Evolutionary conservation across 2,888 invertebrate genomes (phyloP), one percentile per base, ranked within the genome.

Genomic region (Diploptera punctata): DNA sequence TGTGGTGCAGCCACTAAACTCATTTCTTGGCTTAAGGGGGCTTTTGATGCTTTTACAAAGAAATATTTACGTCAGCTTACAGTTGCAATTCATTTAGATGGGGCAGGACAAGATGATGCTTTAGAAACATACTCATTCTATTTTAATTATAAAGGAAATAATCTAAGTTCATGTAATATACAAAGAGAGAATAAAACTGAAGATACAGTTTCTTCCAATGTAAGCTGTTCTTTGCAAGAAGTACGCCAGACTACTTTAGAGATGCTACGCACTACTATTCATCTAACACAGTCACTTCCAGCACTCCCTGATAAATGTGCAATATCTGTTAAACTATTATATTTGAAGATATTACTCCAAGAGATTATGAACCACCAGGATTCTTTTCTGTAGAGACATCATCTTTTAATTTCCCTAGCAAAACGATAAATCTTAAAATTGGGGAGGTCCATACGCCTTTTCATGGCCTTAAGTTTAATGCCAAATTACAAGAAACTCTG

Each of bases 31-130:
- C 54, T 73, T 19, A 68, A 65, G 16, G 69, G 72, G 16, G 72
- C 72, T 19, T 73, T 73, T 65, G 69, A 73, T 38, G 72, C 72
- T 18, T 38, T 73, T 13, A 38, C 52, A 1, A 69, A 69, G 26
- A 68, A 69, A 29, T 69, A 73, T 73, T 69, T 73, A 69, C 65
- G 44, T 1, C 43, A 65, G 26, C 24, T 65, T 19, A 65, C 44
- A 7, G 24, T 65, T 43, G 65, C 43, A n/a, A 26, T 65, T 13
- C 65, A 65, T 44, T 43, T 21, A 16, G 24, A 44, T 16, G 65
- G 71, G 1, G 26, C 52, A 29, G 24, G 13, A n/a, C 49, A 65
- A 19, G 43, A 65, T 52, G 33, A 65, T 67, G 44, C 44, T 18
- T 19, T 52, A n/a, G 71, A 71, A 26, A 61, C 54, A 16, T 71